Percentiles rank a stretch among this genome's conserved stretches.
These are phyloP conservation scores for Noturus placidus DNA, from an alignment of 2,113 vertebrate genomes.

Conservation along the genomic window DNA sequence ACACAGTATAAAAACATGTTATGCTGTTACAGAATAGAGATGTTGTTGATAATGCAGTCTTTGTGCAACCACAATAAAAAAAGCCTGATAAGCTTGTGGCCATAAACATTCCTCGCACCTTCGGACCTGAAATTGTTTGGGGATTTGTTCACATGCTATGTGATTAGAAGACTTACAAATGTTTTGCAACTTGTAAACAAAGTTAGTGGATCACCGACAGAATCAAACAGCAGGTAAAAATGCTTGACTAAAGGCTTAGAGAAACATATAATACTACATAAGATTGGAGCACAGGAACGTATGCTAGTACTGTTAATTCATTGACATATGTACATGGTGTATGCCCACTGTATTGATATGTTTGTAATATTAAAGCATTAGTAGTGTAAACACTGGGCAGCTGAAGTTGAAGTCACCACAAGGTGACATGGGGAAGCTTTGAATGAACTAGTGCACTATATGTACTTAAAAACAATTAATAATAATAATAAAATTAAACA, in stretches of 20 bases:
- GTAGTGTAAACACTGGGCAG: neutral
- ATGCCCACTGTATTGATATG: neutral
- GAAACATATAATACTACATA: neutral
- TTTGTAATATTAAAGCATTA: neutral
- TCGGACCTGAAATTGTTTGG: neutral
- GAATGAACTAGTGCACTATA: neutral
- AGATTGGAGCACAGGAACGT: too few species aligned
- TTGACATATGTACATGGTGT: neutral
- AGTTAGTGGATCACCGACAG: neutral
- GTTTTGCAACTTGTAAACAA: slow-evolving; percentile 1
- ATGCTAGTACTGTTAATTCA: neutral
- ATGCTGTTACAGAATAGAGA: slow-evolving; percentile 51
- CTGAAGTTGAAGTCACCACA: neutral
- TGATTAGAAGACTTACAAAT: neutral
- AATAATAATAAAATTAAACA: too few species aligned
- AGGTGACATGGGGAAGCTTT: neutral
- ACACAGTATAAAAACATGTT: neutral
- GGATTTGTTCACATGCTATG: neutral
- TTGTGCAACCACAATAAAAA: slow-evolving; percentile 55
- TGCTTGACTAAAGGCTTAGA: neutral
- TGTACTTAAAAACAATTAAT: neutral
- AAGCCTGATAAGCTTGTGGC: slow-evolving; percentile 34
- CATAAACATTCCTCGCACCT: slow-evolving; percentile 30
- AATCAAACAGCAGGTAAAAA: too few species aligned
- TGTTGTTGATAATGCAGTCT: slow-evolving; percentile 43